These are phyloP conservation scores for Cirrhinus molitorella DNA, from an alignment of 2,797 vertebrate genomes.

Conservation along the genomic window DNA sequence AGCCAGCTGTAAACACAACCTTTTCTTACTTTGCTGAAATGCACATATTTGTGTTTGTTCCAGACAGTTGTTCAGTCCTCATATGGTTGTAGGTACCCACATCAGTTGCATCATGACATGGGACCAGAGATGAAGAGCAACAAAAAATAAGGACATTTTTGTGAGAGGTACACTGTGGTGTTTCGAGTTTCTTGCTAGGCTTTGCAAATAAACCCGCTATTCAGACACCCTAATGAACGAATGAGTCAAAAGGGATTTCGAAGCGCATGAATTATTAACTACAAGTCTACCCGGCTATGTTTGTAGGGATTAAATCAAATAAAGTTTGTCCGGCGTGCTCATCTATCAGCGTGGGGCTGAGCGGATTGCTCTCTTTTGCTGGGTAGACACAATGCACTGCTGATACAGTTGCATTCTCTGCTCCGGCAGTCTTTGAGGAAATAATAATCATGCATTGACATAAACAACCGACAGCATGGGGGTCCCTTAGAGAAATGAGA, in stretches of 20 bases:
- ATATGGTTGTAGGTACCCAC: neutral
- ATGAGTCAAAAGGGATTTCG: conserved; percentile 62
- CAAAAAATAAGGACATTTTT: neutral
- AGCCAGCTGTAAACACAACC: conserved; percentile 8
- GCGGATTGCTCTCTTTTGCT: conserved; percentile 37
- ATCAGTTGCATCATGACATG: conserved; percentile 48
- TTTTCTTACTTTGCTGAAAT: conserved; percentile 34
- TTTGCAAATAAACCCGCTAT: conserved; percentile 61
- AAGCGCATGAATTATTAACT: conserved; percentile 65
- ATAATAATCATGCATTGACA: conserved; percentile 38
- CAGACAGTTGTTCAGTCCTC: conserved; percentile 1
- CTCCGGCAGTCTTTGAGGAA: conserved; percentile 24
- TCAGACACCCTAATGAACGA: conserved; percentile 64
- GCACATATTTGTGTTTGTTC: conserved; percentile 38
- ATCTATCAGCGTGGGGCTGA: conserved; percentile 34
- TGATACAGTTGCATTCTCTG: conserved; percentile 21
- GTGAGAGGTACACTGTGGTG: neutral
- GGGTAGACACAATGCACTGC: conserved; percentile 31
- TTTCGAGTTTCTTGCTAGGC: conserved; percentile 26
- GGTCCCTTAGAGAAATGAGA: conserved; percentile 25
- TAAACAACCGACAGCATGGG: conserved; percentile 26
- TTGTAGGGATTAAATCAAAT: conserved; percentile 36
- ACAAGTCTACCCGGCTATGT: conserved; percentile 38
- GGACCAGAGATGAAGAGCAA: conserved; percentile 22
- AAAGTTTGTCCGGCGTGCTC: conserved; percentile 16